These are phyloP conservation scores for Sturnira hondurensis DNA, from an alignment of 2,113 vertebrate species.

Conservation along the genomic window DNA sequence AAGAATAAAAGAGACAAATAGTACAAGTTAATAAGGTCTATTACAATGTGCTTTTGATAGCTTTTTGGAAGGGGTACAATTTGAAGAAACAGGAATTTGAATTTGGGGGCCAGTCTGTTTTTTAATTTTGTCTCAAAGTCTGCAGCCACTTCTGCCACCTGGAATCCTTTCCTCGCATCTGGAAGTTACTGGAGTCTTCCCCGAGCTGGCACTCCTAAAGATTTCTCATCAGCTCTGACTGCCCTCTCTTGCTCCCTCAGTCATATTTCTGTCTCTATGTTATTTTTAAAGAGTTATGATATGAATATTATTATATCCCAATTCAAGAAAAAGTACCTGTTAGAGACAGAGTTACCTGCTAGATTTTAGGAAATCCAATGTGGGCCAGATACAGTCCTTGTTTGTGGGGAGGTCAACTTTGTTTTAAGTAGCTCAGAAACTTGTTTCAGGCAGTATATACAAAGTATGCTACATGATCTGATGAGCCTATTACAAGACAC, in stretches of 20 bases:
- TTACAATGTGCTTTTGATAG: not conserved
- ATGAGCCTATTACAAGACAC: not conserved
- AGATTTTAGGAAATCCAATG: not conserved
- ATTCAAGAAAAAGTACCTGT: constrained; percentile 26
- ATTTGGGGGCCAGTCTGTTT: not conserved
- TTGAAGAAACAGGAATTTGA: not conserved
- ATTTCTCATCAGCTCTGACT: constrained; percentile 1
- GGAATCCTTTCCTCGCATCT: not conserved
- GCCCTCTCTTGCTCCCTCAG: not conserved
- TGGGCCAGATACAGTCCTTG: not conserved
- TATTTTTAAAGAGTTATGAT: constrained; percentile 33
- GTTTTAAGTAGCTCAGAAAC: not conserved
- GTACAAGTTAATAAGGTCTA: not conserved
- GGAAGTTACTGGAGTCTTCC: not conserved
- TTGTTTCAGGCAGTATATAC: not conserved
- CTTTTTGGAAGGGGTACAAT: not conserved
- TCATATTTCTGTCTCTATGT: not conserved
- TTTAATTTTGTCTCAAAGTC: not conserved
- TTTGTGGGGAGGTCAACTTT: not conserved
- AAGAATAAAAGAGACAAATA: not conserved
- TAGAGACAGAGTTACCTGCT: not conserved
- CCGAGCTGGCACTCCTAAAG: not conserved
- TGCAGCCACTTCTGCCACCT: not conserved
- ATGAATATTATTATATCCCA: not conserved
- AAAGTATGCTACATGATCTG: not conserved